Evolutionary conservation across 2,888 invertebrate genomes (phyloP), one percentile per base, ranked within the genome.

Genomic region (Matsumyia berberina): DNA sequence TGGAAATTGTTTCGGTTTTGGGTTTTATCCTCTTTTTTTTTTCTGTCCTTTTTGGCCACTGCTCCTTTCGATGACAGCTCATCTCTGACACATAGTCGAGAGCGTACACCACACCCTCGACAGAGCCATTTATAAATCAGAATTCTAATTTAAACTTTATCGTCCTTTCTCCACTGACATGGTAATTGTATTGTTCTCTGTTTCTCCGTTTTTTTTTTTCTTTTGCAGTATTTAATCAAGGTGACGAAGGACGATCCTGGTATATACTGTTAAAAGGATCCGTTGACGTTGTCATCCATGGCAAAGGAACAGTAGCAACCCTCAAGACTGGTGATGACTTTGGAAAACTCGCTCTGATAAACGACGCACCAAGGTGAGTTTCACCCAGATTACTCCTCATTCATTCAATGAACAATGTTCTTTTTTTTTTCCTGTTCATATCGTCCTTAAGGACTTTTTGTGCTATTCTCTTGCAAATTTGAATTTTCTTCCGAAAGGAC

Each of bases 311-410:
- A 11, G 96, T 97, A 37, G 96, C 96, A 87, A 95, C 95, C 49
- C 92, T 97, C 42, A 95, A 95, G 89, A 96, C 96, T 91, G 96
- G 96, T 76, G 97, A 97, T 92, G 97, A 97, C 92, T 97, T 97
- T 91, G 97, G 97, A 64, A 97, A 97, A 92, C 92, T 97, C 88
- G 96, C 96, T 51, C 93, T 97, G 87, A 95, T 97, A 88, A 97
- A 96, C 91, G 96, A 96, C 92, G 95, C 96, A 66, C 96, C 96
- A 46, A 94, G 96, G 95, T 95, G 92, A 91, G 90, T 86, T 64
- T 15, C 31, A 46, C 39, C 1, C 33, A 15, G 3, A 31, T 44
- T 72, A 9, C 39, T 79, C 24, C 72, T 42, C 15, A 66, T 37
- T 46, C 11, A 8, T 51, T 4, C 11, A 4, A 24, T 24, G 24